A percentile compares a stretch with the other conserved stretches of the same genome.
Conservation (phyloP, 2,797 vertebrate species). For the Decapterus maruadsi region DNA sequence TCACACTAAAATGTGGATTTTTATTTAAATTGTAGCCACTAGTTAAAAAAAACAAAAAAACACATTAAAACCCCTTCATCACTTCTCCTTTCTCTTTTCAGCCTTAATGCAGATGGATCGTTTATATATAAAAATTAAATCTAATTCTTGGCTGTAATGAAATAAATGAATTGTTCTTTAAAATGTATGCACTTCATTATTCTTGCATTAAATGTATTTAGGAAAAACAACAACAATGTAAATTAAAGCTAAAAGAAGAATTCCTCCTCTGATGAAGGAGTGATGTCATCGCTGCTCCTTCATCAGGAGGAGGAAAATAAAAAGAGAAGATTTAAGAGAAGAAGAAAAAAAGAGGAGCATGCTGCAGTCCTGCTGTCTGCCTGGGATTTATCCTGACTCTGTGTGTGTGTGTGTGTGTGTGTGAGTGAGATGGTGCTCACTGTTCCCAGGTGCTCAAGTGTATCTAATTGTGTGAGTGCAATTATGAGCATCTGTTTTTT, state of each 20-base stretch:
- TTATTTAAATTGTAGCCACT: conserved; percentile 18
- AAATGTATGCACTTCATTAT: conserved; percentile 2
- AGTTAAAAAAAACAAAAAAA: too few relatives aligned
- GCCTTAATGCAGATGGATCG: neutral
- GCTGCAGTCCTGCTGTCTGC: conserved; percentile 56
- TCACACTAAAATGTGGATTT: neutral
- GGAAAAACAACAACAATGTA: neutral
- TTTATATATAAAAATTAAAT: neutral
- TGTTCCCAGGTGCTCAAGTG: conserved; percentile 52
- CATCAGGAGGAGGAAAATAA: neutral
- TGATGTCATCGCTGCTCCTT: neutral
- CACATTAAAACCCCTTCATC: neutral
- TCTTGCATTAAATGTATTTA: neutral
- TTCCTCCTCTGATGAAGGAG: conserved; percentile 2
- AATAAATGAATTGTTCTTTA: neutral
- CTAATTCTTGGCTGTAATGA: neutral
- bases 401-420: conserved; percentile 73
- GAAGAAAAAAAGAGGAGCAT: conserved; percentile 14
- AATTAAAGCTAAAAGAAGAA: conserved; percentile 1
- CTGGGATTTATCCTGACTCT: conserved; percentile 82
- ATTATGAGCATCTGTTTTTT: conserved; percentile 65
- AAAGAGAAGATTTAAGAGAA: conserved; percentile 27
- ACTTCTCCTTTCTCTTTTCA: neutral
- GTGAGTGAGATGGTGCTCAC: conserved; percentile 42
- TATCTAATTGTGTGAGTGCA: conserved; percentile 56